These are phyloP conservation scores for Drosophila meridiana DNA, from an alignment of 2,888 invertebrate species.

Conservation along the genomic window DNA sequence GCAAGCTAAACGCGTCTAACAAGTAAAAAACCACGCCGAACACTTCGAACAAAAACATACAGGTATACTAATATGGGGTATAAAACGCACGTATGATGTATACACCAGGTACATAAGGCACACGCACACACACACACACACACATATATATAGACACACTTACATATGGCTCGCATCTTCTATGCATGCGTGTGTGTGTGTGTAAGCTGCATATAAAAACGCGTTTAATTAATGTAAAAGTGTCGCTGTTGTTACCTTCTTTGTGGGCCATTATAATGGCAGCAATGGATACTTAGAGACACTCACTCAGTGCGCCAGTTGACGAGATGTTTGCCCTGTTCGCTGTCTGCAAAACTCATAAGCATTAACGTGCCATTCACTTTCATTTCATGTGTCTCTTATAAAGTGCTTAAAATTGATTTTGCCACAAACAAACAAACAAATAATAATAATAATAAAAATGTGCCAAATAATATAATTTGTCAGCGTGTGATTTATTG, in stretches of 20 bases:
- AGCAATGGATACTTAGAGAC: slow-evolving; percentile 38
- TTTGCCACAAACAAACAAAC: slow-evolving; percentile 7
- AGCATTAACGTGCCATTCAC: slow-evolving; percentile 67
- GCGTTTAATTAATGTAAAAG: slow-evolving; percentile 80
- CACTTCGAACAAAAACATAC: slow-evolving; percentile 30
- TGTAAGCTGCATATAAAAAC: slow-evolving; percentile 67
- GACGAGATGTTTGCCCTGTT: neutral
- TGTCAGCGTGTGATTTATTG: slow-evolving; percentile 26
- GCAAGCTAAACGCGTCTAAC: slow-evolving; percentile 38
- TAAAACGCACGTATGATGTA: slow-evolving; percentile 53
- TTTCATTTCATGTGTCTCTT: slow-evolving; percentile 47
- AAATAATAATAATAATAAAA: slow-evolving; percentile 1
- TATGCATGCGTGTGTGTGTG: slow-evolving; percentile 21
- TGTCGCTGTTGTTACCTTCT: slow-evolving; percentile 56
- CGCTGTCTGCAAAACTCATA: slow-evolving; percentile 37
- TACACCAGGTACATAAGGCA: slow-evolving; percentile 46
- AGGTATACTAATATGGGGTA: slow-evolving; percentile 37
- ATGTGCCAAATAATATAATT: neutral
- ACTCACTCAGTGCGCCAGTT: slow-evolving; percentile 13
- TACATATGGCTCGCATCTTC: slow-evolving; percentile 15
- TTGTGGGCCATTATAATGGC: slow-evolving; percentile 45
- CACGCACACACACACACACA: slow-evolving; percentile 9
- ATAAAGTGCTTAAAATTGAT: slow-evolving; percentile 67
- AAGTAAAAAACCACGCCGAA: slow-evolving; percentile 34
- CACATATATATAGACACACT: slow-evolving; percentile 8